Percentiles rank a stretch among this genome's conserved stretches.
phyloP scores from a whole-genome alignment of 2,888 invertebrate genomes.

The Therioaphis trifolii region DNA sequence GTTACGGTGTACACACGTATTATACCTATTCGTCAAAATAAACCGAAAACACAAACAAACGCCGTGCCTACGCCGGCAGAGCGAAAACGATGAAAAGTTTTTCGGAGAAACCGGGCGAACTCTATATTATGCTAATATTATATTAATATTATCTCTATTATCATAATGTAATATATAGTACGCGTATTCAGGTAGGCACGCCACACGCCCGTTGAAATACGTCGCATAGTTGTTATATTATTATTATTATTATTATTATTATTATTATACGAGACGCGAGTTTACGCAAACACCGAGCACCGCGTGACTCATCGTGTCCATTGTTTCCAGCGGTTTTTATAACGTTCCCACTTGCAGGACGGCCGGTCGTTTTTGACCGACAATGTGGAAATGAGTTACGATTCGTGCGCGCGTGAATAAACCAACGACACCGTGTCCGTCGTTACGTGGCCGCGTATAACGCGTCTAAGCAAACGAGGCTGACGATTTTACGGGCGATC shows the following conservation, averaged over 20 bases:
- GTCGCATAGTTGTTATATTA: neutral
- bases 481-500: no score
- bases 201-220: neutral
- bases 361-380: neutral
- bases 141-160: no score
- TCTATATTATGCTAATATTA: neutral
- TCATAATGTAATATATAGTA: neutral
- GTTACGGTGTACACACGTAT: no score
- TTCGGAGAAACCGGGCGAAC: conserved; percentile 22
- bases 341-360: conserved; percentile 17
- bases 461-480: no score
- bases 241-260: no score
- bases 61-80: no score
- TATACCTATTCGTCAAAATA: no score
- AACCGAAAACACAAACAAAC: no score
- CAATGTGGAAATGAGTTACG: neutral
- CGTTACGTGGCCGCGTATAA: no score
- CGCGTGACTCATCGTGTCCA: conserved; percentile 51
- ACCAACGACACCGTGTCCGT: no score
- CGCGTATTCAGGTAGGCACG: neutral
- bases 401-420: no score
- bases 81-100: no score
- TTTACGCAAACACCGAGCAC: conserved; percentile 20
- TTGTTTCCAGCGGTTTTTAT: conserved; percentile 39
- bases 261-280: neutral